Evolutionary conservation across 2,888 invertebrate species (phyloP).

Genomic region (Morpho achilles): DNA sequence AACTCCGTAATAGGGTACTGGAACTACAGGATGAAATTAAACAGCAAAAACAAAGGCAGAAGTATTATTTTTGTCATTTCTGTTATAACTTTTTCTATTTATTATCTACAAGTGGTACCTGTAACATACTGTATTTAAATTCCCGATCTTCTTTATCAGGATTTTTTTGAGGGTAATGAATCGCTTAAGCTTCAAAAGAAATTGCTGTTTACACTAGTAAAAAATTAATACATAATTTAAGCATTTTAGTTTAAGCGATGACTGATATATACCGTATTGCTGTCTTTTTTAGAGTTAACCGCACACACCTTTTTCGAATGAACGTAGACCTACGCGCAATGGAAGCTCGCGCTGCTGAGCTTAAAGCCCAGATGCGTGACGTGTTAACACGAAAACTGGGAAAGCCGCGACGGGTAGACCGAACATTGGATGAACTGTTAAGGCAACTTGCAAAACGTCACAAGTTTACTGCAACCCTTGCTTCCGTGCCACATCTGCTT

Average conservation of each 20-base stretch:
- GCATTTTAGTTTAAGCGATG: too few relatives aligned
- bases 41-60: constrained; percentile 80
- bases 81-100: too few relatives aligned
- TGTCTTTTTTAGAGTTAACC: constrained; percentile 76
- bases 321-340: constrained; percentile 84
- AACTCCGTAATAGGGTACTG: constrained; percentile 80
- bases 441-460: constrained; percentile 63
- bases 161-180: too few relatives aligned
- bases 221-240: too few relatives aligned
- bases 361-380: constrained; percentile 75
- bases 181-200: too few relatives aligned
- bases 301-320: constrained; percentile 84
- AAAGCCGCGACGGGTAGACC: constrained; percentile 58
- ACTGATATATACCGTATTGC: too few relatives aligned
- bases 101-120: too few relatives aligned
- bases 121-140: too few relatives aligned
- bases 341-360: constrained; percentile 75
- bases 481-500: constrained; percentile 45
- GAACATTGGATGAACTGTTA: constrained; percentile 60
- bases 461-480: constrained; percentile 54
- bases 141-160: too few relatives aligned
- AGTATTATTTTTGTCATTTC: constrained; percentile 45
- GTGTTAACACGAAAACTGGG: constrained; percentile 64
- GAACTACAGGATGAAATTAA: constrained; percentile 83
- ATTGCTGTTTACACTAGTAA: too few relatives aligned